Conservation (phyloP, 2,888 invertebrate genomes). For the Nymphalis polychloros region DNA sequence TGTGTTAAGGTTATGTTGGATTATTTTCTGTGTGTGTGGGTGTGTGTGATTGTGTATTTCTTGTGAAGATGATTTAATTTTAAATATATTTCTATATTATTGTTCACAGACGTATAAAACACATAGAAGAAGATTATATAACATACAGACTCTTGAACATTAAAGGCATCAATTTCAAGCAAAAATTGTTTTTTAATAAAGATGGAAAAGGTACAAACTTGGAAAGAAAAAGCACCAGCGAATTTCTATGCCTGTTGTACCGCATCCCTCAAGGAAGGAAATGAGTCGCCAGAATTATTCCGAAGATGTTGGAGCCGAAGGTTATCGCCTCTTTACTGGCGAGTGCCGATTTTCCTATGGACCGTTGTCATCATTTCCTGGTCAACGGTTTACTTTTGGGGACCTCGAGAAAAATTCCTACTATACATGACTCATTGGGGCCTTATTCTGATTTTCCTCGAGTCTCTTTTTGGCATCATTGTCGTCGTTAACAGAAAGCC, state of each 20-base stretch:
- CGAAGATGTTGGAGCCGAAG: slow-evolving; percentile 56
- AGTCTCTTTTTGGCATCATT: slow-evolving; percentile 64
- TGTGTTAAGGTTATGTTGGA: slow-evolving; percentile 29
- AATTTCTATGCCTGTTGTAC: slow-evolving; percentile 53
- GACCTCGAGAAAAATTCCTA: slow-evolving; percentile 69
- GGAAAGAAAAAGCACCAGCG: slow-evolving; percentile 50
- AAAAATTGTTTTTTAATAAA: slow-evolving; percentile 11
- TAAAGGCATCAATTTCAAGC: slow-evolving; percentile 3
- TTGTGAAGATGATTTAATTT: neutral
- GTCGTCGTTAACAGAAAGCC: slow-evolving; percentile 55
- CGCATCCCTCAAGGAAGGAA: slow-evolving; percentile 55
- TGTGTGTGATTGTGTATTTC: neutral
- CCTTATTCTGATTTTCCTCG: slow-evolving; percentile 63
- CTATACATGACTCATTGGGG: slow-evolving; percentile 83
- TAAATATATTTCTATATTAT: slow-evolving; percentile 27
- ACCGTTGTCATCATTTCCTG: slow-evolving; percentile 54
- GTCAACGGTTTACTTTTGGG: slow-evolving; percentile 68
- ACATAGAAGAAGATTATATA: slow-evolving; percentile 19
- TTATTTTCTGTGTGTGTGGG: slow-evolving; percentile 15
- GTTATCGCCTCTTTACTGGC: slow-evolving; percentile 66
- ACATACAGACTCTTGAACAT: slow-evolving; percentile 1
- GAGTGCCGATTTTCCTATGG: slow-evolving; percentile 70
- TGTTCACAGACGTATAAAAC: slow-evolving; percentile 40
- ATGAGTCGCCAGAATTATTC: slow-evolving; percentile 58
- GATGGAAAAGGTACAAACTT: slow-evolving; percentile 41